These are phyloP conservation scores for Drosophila bocqueti DNA, from an alignment of 1,140 invertebrate species.

Conservation along the genomic window DNA sequence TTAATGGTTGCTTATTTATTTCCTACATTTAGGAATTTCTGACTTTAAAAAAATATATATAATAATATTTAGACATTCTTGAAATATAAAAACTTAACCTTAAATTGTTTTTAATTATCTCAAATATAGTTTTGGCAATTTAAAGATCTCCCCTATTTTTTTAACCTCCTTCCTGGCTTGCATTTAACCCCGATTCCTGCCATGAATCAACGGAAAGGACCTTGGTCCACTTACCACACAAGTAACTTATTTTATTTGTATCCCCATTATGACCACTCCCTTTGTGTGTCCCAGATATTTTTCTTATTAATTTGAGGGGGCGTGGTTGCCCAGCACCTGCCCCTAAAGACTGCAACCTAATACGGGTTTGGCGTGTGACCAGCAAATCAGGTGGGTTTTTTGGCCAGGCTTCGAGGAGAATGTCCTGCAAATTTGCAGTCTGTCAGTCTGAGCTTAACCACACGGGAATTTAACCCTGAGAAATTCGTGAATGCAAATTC, in stretches of 20 bases:
- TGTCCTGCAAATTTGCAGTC: conserved; percentile 63
- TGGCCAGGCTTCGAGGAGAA: conserved; percentile 3
- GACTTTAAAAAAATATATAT: too few relatives aligned
- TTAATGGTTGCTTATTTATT: too few relatives aligned
- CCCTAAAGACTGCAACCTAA: conserved; percentile 64
- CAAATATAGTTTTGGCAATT: too few relatives aligned
- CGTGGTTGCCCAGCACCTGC: conserved; percentile 23
- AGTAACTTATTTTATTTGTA: conserved; percentile 13
- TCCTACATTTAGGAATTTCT: too few relatives aligned
- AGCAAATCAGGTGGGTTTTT: conserved; percentile 43
- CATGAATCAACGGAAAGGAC: conserved; percentile 19
- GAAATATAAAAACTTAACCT: too few relatives aligned
- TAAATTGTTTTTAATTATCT: too few relatives aligned
- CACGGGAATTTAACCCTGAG: conserved; percentile 31
- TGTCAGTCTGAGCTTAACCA: conserved; percentile 52
- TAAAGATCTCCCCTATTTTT: too few relatives aligned
- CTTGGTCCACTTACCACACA: conserved; percentile 11
- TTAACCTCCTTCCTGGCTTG: neutral
- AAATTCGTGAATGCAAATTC: conserved; percentile 55
- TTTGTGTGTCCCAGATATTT: conserved; percentile 26
- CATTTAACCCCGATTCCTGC: neutral
- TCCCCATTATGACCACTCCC: conserved; percentile 16
- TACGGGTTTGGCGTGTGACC: conserved; percentile 67
- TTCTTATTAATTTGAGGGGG: conserved; percentile 43
- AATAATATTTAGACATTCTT: too few relatives aligned